A percentile compares a stretch with the other conserved stretches of the same genome.
Conservation (phyloP, 2,797 vertebrate genomes). For the Pantherophis alleghaniensis region DNA sequence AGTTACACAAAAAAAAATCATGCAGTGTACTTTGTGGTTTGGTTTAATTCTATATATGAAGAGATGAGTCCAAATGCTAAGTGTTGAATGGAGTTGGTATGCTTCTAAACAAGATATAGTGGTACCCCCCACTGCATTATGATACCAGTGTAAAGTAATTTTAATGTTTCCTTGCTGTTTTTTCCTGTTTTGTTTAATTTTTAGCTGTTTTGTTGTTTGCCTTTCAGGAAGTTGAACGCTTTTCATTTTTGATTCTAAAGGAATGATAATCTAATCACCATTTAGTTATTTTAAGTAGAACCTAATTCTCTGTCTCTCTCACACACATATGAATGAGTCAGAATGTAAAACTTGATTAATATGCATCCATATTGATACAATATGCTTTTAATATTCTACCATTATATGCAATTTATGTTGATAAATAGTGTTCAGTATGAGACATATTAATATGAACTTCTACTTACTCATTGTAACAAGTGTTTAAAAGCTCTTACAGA, state of each 20-base stretch:
- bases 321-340: background rate
- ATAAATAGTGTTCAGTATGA: background rate
- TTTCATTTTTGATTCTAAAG: background rate
- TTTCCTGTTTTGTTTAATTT: background rate
- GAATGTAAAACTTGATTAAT: background rate
- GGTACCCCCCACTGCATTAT: background rate
- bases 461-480: conserved; percentile 14
- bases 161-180: background rate
- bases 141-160: background rate
- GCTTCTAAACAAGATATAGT: background rate
- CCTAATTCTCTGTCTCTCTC: background rate
- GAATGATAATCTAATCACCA: background rate
- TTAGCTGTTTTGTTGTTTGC: background rate
- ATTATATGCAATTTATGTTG: background rate
- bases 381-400: background rate
- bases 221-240: background rate
- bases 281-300: background rate
- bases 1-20: background rate
- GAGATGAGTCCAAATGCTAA: background rate
- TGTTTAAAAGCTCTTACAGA: conserved; percentile 27
- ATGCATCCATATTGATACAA: background rate
- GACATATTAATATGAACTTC: background rate
- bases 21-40: background rate
- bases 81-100: background rate
- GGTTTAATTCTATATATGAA: background rate